Conservation (phyloP, 2,888 invertebrate genomes). For the Allacma fusca region DNA sequence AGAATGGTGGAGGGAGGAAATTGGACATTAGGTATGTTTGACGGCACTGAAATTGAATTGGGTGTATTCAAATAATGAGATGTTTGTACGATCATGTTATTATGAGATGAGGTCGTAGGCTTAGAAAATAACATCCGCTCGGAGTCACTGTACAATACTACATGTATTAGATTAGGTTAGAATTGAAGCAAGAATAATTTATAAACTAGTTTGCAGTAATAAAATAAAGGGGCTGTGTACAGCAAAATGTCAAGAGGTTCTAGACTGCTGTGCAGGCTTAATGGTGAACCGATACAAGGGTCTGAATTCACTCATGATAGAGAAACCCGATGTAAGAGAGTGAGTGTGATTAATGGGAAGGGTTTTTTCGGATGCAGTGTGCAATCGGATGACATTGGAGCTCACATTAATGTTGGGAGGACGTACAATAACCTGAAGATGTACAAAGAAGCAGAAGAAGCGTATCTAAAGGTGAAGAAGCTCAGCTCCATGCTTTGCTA, state of each 20-base stretch:
- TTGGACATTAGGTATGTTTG: conserved; percentile 22
- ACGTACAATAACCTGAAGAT: conserved; percentile 91
- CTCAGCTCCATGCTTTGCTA: neutral
- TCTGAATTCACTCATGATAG: neutral
- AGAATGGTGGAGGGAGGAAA: conserved; percentile 18
- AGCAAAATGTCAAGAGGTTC: neutral
- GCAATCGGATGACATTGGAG: conserved; percentile 95
- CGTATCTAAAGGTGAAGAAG: conserved; percentile 78
- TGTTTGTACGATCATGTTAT: conserved; percentile 23
- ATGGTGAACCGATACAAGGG: neutral
- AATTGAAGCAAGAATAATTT: no score
- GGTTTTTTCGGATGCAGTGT: conserved; percentile 68
- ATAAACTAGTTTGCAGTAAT: no score
- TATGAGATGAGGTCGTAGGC: neutral
- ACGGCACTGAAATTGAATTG: conserved; percentile 20
- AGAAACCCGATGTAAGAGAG: conserved; percentile 6
- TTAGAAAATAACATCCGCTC: neutral
- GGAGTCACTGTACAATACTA: no score
- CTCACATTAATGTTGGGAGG: conserved; percentile 95
- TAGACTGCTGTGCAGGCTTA: neutral
- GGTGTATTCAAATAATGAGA: conserved; percentile 15
- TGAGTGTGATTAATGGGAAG: conserved; percentile 38
- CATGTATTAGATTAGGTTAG: no score
- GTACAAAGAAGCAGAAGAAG: conserved; percentile 89
- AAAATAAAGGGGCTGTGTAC: neutral